Base-by-base conservation (phyloP, 2,888 invertebrate species). In the Penaeus monodon region DNA sequence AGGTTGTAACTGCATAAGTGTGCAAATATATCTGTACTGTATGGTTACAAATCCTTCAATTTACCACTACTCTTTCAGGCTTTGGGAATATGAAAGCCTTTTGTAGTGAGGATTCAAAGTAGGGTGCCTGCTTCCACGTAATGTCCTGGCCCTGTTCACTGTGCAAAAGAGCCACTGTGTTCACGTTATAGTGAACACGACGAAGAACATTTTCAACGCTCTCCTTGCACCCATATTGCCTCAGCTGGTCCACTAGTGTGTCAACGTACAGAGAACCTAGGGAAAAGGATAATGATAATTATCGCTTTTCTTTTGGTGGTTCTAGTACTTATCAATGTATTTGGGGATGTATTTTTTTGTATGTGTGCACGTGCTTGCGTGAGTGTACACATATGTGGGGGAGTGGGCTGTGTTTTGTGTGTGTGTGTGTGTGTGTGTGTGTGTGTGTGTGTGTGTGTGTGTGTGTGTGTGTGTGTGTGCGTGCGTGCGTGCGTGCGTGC, bases 231-330 rank as follows among this genome's bases (percentile, higher is more conserved):
- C 90, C 90, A 66, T 82, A 63, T 20, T 80, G 44, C 29, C 66
- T 27, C 29, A 90, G 87, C 24, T 83, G 87, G 57, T 90, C 83
- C 57, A 90, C 86, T 20, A 90, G 76, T 17, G 88, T 87, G 68
- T 90, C 74, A 66, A 90, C 84, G 66, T 87, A 90, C 33, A 90
- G 82, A 24, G 89, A 90, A 24, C 89, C 89, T 90, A 85, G 3
- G 44, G 88, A 29, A 38, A 66, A 20, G 12, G 10, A 17, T 57
- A 57, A 57, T 57, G 17, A 57, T 57, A 4, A 20, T 10, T 17
- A 17, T 57, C 3, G 2, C 57, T 57, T 57, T 49, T 3, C 57
- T 17, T 57, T 57, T 17, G 1, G 10, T 10, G 2, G 2, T 17
- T 17, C 17, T 57, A 57, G 57, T 17, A 17, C 17, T 57, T 57